These are phyloP conservation scores for Oriolus oriolus DNA, from an alignment of 2,113 vertebrate genomes.

Conservation along the genomic window DNA sequence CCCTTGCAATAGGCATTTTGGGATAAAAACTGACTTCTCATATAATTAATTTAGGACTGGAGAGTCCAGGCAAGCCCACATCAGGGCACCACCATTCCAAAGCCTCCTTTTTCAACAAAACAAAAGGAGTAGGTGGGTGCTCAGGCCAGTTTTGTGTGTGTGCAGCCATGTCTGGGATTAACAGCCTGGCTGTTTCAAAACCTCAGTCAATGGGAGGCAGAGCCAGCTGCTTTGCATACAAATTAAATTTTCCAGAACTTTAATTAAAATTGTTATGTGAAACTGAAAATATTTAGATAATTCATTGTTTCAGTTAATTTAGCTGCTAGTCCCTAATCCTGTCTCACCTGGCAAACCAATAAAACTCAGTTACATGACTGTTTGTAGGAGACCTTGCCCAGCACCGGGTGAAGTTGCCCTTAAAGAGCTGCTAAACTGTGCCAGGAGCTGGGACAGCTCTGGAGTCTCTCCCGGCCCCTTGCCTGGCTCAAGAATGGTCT, in stretches of 20 bases:
- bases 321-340: background rate
- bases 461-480: accelerated
- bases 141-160: background rate
- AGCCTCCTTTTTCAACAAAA: background rate
- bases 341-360: background rate
- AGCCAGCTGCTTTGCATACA: constrained; percentile 51
- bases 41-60: background rate
- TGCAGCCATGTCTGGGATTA: background rate
- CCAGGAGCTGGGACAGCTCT: background rate
- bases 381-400: background rate
- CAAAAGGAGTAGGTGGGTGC: background rate
- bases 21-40: background rate
- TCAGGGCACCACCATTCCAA: background rate
- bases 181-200: background rate
- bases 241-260: constrained; percentile 33
- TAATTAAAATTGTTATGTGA: constrained; percentile 48
- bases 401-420: background rate
- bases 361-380: background rate
- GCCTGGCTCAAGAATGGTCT: background rate
- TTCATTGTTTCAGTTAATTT: background rate
- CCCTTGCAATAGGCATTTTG: background rate
- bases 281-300: background rate
- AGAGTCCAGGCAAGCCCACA: background rate
- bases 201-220: background rate
- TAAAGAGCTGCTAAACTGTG: background rate